Percentiles rank a stretch among this genome's conserved stretches.
phyloP scores from a whole-genome alignment of 2,797 vertebrate species.

The Cirrhinus molitorella region DNA sequence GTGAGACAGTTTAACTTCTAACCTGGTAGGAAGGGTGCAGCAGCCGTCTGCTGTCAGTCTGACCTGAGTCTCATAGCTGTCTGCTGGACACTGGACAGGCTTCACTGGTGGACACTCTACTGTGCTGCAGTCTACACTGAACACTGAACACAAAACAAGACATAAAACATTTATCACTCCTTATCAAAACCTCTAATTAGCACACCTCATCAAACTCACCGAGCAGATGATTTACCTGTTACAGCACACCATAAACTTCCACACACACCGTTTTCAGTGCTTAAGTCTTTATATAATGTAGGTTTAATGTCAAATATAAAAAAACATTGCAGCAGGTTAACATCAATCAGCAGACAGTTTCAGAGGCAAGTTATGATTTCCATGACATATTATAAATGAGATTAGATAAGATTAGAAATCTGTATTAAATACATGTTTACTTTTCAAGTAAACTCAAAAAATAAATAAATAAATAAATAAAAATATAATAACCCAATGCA shows the following conservation, averaged over 20 bases:
- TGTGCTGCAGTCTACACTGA: conserved; percentile 91
- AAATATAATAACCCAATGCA: too few relatives aligned
- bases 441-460: background rate
- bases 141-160: conserved; percentile 74
- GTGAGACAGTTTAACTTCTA: conserved; percentile 21
- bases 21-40: conserved; percentile 90
- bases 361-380: background rate
- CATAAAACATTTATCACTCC: conserved; percentile 35
- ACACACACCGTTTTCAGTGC: conserved; percentile 19
- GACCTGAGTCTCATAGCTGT: conserved; percentile 90
- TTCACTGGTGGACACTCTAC: conserved; percentile 89
- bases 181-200: conserved; percentile 26
- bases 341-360: background rate
- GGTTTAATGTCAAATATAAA: background rate
- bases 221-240: conserved; percentile 37
- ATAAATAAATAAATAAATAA: too few relatives aligned
- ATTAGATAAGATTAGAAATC: background rate
- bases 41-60: conserved; percentile 89
- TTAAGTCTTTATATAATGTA: background rate
- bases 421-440: background rate
- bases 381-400: background rate
- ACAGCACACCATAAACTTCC: conserved; percentile 19
- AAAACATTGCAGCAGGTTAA: background rate
- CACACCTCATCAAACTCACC: conserved; percentile 40
- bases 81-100: conserved; percentile 86